Conservation (phyloP, 2,888 invertebrate species). For the Andricus curvator region DNA sequence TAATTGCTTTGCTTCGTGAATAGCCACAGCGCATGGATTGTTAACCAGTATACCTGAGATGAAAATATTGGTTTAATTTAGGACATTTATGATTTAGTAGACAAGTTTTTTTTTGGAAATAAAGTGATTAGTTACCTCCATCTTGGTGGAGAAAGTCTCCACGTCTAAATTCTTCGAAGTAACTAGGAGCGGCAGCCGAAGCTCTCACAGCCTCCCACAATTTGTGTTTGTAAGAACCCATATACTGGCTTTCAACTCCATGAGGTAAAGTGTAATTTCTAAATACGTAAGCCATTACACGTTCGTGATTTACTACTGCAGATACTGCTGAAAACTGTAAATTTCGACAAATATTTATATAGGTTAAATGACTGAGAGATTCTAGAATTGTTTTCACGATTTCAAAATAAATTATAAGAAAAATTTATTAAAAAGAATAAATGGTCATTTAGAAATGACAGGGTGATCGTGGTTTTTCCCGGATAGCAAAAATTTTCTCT, state of each 20-base stretch:
- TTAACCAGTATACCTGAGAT: constrained; percentile 92
- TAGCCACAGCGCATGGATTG: constrained; percentile 92
- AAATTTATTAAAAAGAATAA: background rate
- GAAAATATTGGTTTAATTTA: constrained; percentile 65
- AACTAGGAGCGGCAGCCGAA: constrained; percentile 94
- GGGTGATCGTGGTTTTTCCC: too few relatives aligned
- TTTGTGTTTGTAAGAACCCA: constrained; percentile 84
- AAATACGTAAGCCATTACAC: constrained; percentile 89
- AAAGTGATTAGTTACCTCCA: constrained; percentile 79
- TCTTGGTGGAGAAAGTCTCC: constrained; percentile 83
- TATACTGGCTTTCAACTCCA: constrained; percentile 84
- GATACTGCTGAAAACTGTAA: constrained; percentile 87
- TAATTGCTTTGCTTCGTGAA: constrained; percentile 91
- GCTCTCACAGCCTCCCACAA: constrained; percentile 93
- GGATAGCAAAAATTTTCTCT: too few relatives aligned
- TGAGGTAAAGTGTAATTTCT: constrained; percentile 90
- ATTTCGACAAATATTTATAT: background rate
- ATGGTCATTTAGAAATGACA: too few relatives aligned
- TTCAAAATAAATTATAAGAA: background rate
- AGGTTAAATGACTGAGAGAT: background rate
- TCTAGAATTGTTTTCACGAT: background rate
- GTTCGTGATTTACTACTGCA: constrained; percentile 87
- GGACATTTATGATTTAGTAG: too few relatives aligned
- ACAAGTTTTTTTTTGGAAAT: background rate
- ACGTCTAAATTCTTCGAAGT: constrained; percentile 90